Evolutionary conservation across 2,888 invertebrate species (phyloP).

Genomic region (Acleris cristana): DNA sequence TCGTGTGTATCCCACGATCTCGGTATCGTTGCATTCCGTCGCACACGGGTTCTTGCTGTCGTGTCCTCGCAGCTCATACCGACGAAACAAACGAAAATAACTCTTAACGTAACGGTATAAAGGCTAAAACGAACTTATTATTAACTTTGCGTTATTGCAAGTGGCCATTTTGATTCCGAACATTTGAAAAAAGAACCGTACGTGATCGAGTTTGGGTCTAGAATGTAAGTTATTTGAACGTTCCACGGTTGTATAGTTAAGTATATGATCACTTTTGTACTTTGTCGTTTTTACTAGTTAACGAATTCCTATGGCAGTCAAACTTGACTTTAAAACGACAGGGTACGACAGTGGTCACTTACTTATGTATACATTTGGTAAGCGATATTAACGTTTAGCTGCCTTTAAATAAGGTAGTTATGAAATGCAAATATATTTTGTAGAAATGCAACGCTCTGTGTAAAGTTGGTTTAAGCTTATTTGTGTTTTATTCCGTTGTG

Average conservation of each 20-base stretch:
- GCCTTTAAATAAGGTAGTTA: constrained; percentile 17
- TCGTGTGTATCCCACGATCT: constrained; percentile 54
- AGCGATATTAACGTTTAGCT: constrained; percentile 17
- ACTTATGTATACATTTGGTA: background rate
- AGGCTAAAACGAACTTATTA: background rate
- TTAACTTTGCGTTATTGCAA: constrained; percentile 13
- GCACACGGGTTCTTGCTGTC: constrained; percentile 73
- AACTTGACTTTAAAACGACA: too few species aligned
- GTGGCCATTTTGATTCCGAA: constrained; percentile 21
- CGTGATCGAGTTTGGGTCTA: constrained; percentile 24
- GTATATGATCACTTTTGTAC: background rate
- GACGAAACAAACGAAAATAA: constrained; percentile 35
- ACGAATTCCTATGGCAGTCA: too few species aligned
- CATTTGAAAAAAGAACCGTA: constrained; percentile 42
- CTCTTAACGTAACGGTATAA: background rate
- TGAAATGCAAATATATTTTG: constrained; percentile 14
- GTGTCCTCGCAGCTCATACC: constrained; percentile 46
- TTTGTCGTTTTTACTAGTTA: background rate
- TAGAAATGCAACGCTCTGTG: constrained; percentile 7
- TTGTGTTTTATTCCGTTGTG: background rate
- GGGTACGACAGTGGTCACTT: too few species aligned
- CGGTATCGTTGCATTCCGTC: constrained; percentile 71
- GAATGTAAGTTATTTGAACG: background rate
- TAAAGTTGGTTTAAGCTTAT: background rate
- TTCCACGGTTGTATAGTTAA: background rate